Conservation (phyloP, 2,113 vertebrate species). For the Copsychus sechellarum region DNA sequence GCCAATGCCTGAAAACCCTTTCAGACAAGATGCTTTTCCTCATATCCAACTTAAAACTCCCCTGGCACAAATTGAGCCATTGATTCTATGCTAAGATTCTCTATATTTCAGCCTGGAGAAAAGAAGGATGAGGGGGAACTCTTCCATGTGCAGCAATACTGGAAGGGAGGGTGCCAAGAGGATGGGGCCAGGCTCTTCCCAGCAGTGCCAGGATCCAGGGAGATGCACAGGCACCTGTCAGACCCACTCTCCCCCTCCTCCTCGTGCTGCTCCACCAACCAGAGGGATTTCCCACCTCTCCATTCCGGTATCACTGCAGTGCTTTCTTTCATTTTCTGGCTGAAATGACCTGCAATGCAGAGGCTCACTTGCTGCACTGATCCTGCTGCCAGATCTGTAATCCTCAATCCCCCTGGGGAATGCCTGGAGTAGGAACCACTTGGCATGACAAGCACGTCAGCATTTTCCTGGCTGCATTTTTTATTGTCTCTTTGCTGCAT, state of each 20-base stretch:
- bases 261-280: background rate
- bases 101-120: background rate
- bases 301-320: background rate
- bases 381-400: background rate
- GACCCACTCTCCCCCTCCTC: background rate
- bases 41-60: background rate
- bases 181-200: background rate
- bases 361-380: background rate
- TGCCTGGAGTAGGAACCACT: background rate
- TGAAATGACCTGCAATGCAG: conserved; percentile 58
- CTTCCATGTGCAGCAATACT: background rate
- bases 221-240: background rate
- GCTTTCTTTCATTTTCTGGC: background rate
- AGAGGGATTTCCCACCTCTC: background rate
- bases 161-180: background rate
- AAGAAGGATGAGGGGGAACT: background rate
- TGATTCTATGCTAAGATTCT: background rate
- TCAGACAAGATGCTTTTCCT: background rate
- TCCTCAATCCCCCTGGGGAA: background rate
- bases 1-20: background rate
- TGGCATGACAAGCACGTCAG: conserved; percentile 5
- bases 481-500: conserved; percentile 3
- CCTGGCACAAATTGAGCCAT: background rate
- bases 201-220: background rate
- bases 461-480: background rate